Percentiles rank a stretch among this genome's conserved stretches.
Conservation (phyloP, 2,113 vertebrate genomes). For the Hoplias malabaricus region DNA sequence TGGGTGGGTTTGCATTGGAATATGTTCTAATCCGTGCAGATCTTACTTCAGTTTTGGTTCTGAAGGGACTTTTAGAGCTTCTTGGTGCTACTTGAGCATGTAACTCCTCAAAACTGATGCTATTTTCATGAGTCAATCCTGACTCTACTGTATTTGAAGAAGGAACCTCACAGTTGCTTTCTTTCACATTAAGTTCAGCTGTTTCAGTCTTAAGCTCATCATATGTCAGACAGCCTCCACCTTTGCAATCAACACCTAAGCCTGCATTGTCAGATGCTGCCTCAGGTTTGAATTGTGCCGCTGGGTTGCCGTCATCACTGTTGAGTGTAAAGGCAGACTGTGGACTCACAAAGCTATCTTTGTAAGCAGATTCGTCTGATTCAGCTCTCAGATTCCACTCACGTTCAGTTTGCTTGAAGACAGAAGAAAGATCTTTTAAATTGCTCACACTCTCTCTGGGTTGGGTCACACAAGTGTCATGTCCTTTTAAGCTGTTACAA, state of each 20-base stretch:
- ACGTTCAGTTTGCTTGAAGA: background rate
- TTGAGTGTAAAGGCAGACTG: background rate
- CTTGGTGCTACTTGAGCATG: conserved; percentile 68
- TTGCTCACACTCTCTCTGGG: background rate
- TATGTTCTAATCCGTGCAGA: conserved; percentile 44
- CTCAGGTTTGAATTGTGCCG: conserved; percentile 9
- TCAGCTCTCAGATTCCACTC: background rate
- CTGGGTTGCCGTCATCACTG: background rate
- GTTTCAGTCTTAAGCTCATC: background rate
- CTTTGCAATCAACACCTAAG: background rate
- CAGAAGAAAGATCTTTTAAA: background rate
- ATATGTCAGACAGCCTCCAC: conserved; percentile 6
- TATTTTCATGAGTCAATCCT: background rate
- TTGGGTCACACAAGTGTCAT: background rate
- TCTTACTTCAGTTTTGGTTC: conserved; percentile 16
- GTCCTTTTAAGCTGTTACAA: conserved; percentile 9
- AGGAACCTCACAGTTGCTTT: background rate
- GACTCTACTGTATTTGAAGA: conserved; percentile 8
- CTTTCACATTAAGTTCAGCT: background rate
- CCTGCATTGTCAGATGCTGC: background rate
- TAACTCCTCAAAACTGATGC: conserved; percentile 67
- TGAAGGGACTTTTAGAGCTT: conserved; percentile 48
- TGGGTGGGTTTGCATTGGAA: conserved; percentile 32
- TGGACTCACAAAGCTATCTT: conserved; percentile 33
- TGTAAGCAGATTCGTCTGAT: background rate